phyloP scores from a whole-genome alignment of 1,140 invertebrate species.

The Papilio polytes region DNA sequence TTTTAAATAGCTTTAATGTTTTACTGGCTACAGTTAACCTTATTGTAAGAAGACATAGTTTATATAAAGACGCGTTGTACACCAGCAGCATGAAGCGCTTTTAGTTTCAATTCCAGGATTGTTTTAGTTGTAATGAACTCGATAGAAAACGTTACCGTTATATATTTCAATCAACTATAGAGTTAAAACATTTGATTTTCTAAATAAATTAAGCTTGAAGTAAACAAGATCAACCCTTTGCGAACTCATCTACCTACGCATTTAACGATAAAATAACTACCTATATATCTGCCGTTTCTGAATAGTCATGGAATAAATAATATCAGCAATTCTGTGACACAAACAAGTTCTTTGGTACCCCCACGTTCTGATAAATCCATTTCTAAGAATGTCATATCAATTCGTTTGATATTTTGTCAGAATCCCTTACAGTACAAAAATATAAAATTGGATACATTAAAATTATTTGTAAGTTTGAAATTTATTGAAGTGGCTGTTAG shows the following conservation, averaged over 20 bases:
- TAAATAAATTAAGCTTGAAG: neutral
- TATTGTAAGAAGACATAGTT: neutral
- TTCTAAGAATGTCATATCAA: neutral
- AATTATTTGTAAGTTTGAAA: slow-evolving; percentile 68
- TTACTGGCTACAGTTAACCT: neutral
- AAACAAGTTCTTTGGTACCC: neutral
- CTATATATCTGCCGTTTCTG: neutral
- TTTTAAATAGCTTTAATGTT: neutral
- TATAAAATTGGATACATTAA: slow-evolving; percentile 48
- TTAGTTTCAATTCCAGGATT: too few relatives aligned
- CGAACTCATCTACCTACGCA: neutral
- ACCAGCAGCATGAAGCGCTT: too few relatives aligned
- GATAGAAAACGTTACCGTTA: neutral
- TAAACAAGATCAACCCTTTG: neutral
- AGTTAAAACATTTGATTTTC: neutral
- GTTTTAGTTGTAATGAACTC: neutral
- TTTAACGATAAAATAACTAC: neutral
- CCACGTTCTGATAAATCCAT: neutral
- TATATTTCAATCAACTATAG: neutral
- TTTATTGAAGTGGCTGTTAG: slow-evolving; percentile 77
- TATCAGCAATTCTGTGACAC: neutral
- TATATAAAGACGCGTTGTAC: too few relatives aligned
- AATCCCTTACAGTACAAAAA: slow-evolving; percentile 28
- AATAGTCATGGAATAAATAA: neutral
- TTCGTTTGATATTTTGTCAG: neutral